phyloP scores from a whole-genome alignment of 2,888 invertebrate genomes.

The Scrobipalpa costella region DNA sequence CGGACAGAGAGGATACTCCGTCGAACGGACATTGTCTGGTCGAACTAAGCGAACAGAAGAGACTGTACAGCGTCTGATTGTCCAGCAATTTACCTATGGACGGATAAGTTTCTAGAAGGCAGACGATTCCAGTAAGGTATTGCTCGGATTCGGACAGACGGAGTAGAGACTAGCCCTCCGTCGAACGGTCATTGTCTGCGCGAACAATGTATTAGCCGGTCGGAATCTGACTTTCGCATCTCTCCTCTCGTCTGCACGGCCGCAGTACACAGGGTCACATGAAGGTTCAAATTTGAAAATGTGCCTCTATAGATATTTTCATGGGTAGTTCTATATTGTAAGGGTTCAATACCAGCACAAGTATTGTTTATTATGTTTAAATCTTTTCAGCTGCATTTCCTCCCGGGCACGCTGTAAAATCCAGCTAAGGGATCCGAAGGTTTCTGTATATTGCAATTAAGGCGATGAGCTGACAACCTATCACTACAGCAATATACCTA shows the following conservation, averaged over 20 bases:
- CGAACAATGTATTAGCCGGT: conserved; percentile 57
- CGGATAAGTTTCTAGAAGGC: background rate
- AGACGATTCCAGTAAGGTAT: background rate
- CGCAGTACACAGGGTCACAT: conserved; percentile 38
- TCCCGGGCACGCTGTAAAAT: no score
- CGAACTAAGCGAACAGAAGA: background rate
- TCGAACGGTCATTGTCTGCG: conserved; percentile 53
- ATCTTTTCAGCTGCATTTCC: no score
- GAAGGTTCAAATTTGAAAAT: no score
- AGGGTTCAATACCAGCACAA: no score
- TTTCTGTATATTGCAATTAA: no score
- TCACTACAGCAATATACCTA: no score
- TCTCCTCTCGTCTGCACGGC: conserved; percentile 33
- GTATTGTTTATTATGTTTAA: no score
- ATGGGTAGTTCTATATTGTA: no score
- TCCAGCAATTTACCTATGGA: background rate
- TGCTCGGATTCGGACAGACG: background rate
- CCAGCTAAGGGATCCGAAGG: no score
- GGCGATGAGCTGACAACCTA: no score
- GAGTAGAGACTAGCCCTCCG: background rate
- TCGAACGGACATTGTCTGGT: background rate
- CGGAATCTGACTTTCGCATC: conserved; percentile 63
- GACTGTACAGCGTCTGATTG: background rate
- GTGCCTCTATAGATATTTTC: no score
- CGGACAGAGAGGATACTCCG: background rate